Base-by-base conservation (phyloP, 2,797 vertebrate genomes). In the Ceryle rudis region DNA sequence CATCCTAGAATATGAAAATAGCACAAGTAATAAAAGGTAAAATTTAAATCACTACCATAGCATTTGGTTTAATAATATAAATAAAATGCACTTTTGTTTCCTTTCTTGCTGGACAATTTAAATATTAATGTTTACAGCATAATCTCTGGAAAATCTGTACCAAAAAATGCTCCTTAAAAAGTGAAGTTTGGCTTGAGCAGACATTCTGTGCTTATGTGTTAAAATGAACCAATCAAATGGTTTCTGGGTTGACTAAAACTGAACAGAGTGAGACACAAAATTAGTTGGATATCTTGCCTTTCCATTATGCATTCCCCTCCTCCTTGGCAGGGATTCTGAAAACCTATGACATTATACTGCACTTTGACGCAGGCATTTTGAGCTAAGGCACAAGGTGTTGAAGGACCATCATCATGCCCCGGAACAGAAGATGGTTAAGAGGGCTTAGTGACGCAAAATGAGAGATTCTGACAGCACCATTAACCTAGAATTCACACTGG, bases 341-440 rank as follows among this genome's bases (percentile, higher is more conserved):
- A 89, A 85, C 11, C 46, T 9, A 26, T 3, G n/a, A 49, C 23
- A 17, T 87, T 73, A 71, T 29, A 46, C 29, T 47, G 55, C 75
- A 62, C 74, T 93, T 85, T 51, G 42, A 55, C 13, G 29, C 6
- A 78, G 71, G 73, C n/a, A 51, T 54, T 57, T 23, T 61, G 52
- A 79, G 55, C 66, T 86, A 84, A 86, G 49, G 39, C 66, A 78
- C 14, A 31, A 62, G n/a, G 44, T 52, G 46, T 26, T 90, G 91
- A 97, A 97, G 95, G 82, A 67, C 74, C 94, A 89, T 95, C 64
- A 55, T 85, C 94, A 65, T 9, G 57, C 35, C 79, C 60, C 35
- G 91, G 96, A 97, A 97, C 87, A 92, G 44, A 87, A 90, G 33
- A 64, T 16, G 11, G 46, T 82, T 52, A 93, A 94, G 84, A 79